phyloP scores from a whole-genome alignment of 2,888 invertebrate species.

The Pseudococcus viburni region DNA sequence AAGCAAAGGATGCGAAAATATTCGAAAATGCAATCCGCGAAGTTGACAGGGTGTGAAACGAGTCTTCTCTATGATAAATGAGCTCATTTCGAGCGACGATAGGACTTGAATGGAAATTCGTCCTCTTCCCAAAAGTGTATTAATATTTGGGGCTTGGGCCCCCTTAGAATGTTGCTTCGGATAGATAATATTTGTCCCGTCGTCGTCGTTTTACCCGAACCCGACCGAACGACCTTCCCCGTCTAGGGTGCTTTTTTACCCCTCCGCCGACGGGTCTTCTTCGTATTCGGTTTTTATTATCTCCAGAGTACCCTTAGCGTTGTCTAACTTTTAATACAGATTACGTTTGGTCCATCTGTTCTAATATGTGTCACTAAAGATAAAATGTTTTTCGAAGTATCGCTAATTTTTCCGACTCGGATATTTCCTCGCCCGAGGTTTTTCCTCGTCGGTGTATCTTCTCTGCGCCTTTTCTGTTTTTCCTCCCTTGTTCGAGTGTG shows the following conservation, averaged over 20 bases:
- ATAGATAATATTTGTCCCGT: slow-evolving; percentile 23
- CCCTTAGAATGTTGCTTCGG: slow-evolving; percentile 8
- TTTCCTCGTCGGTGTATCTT: background rate
- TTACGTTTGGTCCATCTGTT: slow-evolving; percentile 65
- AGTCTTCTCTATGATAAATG: slow-evolving; percentile 66
- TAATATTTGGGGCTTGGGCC: slow-evolving; percentile 55
- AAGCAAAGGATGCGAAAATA: slow-evolving; percentile 60
- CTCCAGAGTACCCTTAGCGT: slow-evolving; percentile 57
- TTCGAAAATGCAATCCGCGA: slow-evolving; percentile 65
- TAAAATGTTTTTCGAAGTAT: slow-evolving; percentile 53
- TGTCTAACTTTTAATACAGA: slow-evolving; percentile 62
- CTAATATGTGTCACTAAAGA: slow-evolving; percentile 62
- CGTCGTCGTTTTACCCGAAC: background rate
- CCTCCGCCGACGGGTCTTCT: background rate
- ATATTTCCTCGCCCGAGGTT: background rate
- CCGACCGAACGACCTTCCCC: background rate
- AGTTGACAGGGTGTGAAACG: slow-evolving; percentile 66
- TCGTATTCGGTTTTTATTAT: slow-evolving; percentile 53
- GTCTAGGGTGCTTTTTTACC: background rate
- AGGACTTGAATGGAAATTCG: slow-evolving; percentile 65
- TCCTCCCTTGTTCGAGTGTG: background rate
- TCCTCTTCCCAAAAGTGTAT: slow-evolving; percentile 55
- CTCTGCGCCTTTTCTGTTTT: too few species aligned
- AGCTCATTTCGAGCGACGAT: slow-evolving; percentile 63
- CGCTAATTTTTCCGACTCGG: slow-evolving; percentile 43